These are phyloP conservation scores for Lagria hirta DNA, from an alignment of 2,888 invertebrate species.

Conservation along the genomic window DNA sequence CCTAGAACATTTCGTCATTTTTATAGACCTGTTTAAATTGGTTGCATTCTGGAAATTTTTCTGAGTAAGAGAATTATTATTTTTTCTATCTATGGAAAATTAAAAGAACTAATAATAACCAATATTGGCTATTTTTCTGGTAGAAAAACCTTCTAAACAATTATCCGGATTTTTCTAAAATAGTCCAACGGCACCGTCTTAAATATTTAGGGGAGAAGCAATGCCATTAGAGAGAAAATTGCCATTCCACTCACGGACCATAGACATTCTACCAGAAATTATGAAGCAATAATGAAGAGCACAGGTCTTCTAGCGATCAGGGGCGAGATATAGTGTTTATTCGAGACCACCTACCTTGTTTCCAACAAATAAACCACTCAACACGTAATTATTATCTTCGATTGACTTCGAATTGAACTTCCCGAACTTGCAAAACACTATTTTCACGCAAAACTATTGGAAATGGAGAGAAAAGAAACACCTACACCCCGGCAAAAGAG, in stretches of 20 bases:
- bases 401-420: too few species aligned
- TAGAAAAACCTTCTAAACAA: conserved; percentile 3
- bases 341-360: conserved; percentile 45
- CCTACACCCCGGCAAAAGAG: too few species aligned
- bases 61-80: too few species aligned
- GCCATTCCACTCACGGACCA: conserved; percentile 49
- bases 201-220: conserved; percentile 39
- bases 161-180: not conserved
- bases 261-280: conserved; percentile 50
- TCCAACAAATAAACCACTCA: conserved; percentile 42
- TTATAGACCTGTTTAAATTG: too few species aligned
- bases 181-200: conserved; percentile 18
- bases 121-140: conserved; percentile 15
- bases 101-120: too few species aligned
- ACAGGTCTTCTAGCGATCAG: conserved; percentile 43
- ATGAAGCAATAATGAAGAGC: conserved; percentile 53
- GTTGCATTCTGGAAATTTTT: too few species aligned
- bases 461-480: too few species aligned
- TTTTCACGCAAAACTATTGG: too few species aligned
- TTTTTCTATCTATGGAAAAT: too few species aligned
- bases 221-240: conserved; percentile 37
- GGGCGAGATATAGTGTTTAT: conserved; percentile 44
- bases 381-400: too few species aligned
- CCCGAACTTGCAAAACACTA: too few species aligned
- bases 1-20: too few species aligned